phyloP scores from a whole-genome alignment of 2,888 invertebrate genomes.

The Gryllus longicercus region DNA sequence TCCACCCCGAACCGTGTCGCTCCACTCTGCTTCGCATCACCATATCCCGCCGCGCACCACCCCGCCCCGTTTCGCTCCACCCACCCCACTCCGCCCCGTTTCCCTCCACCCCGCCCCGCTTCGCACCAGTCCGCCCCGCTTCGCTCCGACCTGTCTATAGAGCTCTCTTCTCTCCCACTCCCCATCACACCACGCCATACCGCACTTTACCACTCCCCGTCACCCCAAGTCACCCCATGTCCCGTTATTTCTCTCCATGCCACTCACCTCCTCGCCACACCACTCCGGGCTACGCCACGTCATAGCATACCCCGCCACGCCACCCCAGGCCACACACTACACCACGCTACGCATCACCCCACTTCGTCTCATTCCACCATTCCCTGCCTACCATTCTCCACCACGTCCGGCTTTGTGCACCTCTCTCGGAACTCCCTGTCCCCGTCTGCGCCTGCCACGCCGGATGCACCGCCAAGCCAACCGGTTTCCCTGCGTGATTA shows the following conservation, averaged over 20 bases:
- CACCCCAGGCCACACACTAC: not conserved
- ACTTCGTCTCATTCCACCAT: not conserved
- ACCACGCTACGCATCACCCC: not conserved
- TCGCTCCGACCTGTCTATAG: too few species aligned
- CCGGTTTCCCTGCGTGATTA: too few species aligned
- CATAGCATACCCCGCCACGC: not conserved
- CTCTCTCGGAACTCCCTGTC: too few species aligned
- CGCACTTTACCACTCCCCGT: not conserved
- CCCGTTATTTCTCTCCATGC: not conserved
- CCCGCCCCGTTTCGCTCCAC: too few species aligned
- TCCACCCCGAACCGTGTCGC: too few species aligned
- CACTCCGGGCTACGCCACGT: not conserved
- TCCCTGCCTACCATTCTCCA: not conserved
- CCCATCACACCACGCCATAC: not conserved
- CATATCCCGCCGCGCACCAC: too few species aligned
- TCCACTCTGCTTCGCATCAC: too few species aligned
- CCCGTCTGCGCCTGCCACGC: too few species aligned
- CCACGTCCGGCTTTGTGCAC: not conserved
- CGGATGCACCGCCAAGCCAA: too few species aligned
- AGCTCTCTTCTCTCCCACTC: constrained; percentile 44
- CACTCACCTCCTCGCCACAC: not conserved
- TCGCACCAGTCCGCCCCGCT: too few species aligned
- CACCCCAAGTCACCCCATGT: not conserved
- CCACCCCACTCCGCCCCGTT: too few species aligned
- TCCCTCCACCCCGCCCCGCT: too few species aligned